Percentiles rank a stretch among this genome's conserved stretches.
These are phyloP conservation scores for Maniola jurtina DNA, from an alignment of 1,140 invertebrate species.

Conservation along the genomic window DNA sequence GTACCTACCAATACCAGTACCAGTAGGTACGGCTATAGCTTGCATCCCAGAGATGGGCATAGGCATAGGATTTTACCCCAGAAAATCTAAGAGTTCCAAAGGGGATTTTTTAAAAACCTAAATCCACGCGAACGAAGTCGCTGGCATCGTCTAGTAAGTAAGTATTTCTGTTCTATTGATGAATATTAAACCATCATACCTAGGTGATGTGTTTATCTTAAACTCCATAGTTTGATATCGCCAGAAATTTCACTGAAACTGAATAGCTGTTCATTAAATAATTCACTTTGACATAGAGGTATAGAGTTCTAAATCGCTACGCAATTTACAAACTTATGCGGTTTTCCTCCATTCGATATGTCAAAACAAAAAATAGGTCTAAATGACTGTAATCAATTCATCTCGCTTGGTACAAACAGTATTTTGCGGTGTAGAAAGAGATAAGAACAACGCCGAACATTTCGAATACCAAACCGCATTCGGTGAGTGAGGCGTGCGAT, in stretches of 20 bases:
- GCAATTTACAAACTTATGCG: slow-evolving; percentile 10
- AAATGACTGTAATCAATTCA: slow-evolving; percentile 38
- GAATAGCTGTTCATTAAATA: not conserved
- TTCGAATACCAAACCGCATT: slow-evolving; percentile 35
- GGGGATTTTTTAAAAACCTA: too few relatives aligned
- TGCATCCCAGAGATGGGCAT: too few relatives aligned
- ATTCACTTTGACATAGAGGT: not conserved
- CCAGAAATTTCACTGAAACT: not conserved
- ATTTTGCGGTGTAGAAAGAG: slow-evolving; percentile 46
- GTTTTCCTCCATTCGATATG: slow-evolving; percentile 27
- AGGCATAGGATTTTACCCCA: too few relatives aligned
- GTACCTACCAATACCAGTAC: too few relatives aligned
- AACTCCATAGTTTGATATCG: not conserved
- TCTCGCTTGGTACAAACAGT: slow-evolving; percentile 43
- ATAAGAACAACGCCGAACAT: slow-evolving; percentile 35
- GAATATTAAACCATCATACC: not conserved
- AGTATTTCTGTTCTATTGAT: too few relatives aligned
- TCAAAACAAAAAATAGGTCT: slow-evolving; percentile 33
- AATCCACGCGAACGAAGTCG: too few relatives aligned
- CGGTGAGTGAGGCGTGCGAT: slow-evolving; percentile 39
- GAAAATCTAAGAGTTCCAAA: too few relatives aligned
- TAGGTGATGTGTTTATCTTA: slow-evolving; percentile 3
- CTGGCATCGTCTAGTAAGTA: too few relatives aligned
- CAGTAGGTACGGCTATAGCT: too few relatives aligned
- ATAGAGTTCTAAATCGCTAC: slow-evolving; percentile 16